Conservation (phyloP, 2,888 invertebrate species). For the Eupeodes latifasciatus region DNA sequence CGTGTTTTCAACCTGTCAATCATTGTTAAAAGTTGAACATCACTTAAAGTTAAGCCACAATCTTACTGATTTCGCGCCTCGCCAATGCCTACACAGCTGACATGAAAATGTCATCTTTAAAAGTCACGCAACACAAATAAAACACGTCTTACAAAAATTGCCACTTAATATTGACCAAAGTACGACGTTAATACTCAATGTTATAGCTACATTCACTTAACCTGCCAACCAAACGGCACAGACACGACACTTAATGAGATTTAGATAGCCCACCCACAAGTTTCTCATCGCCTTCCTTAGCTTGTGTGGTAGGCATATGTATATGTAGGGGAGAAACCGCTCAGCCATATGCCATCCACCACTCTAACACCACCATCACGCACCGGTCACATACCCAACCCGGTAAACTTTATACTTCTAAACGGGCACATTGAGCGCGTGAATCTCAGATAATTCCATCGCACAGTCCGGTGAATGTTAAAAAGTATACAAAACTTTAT, state of each 20-base stretch:
- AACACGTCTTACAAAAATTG: constrained; percentile 63
- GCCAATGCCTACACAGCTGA: too few species aligned
- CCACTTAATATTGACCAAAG: constrained; percentile 69
- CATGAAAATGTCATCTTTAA: constrained; percentile 36
- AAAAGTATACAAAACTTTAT: constrained; percentile 38
- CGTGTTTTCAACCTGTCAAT: constrained; percentile 32
- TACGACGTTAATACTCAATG: constrained; percentile 53
- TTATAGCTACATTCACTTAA: constrained; percentile 17
- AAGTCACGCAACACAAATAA: constrained; percentile 65
- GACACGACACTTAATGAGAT: constrained; percentile 57
- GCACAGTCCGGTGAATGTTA: constrained; percentile 11
- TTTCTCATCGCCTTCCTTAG: neutral
- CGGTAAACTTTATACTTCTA: neutral
- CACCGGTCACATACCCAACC: constrained; percentile 1
- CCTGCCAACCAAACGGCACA: constrained; percentile 25
- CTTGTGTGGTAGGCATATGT: constrained; percentile 28
- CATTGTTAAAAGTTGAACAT: constrained; percentile 48
- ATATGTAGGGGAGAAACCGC: constrained; percentile 11
- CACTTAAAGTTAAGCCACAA: constrained; percentile 35
- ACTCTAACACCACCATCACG: too few species aligned
- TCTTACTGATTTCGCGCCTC: neutral
- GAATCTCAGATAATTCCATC: constrained; percentile 68
- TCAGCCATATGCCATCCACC: constrained; percentile 45
- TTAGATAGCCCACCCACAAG: constrained; percentile 21
- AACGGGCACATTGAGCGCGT: constrained; percentile 7